Conservation (phyloP, 2,113 vertebrate genomes). For the Platichthys stellatus region DNA sequence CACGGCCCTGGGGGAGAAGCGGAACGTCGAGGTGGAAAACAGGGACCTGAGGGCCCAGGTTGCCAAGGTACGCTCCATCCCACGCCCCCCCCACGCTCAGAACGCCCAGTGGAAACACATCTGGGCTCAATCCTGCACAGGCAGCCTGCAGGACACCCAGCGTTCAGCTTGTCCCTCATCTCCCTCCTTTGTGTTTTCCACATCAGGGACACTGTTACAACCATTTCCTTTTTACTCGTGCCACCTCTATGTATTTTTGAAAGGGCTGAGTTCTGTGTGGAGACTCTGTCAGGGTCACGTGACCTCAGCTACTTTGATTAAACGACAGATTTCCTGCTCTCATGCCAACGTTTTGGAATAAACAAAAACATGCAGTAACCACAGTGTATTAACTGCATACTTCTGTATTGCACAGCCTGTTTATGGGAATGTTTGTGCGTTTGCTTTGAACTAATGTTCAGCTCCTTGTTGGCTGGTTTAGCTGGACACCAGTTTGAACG, state of each 20-base stretch:
- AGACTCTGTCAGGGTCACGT: not conserved
- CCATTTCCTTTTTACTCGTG: too few species aligned
- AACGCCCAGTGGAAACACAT: slow-evolving; percentile 46
- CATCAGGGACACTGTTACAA: not conserved
- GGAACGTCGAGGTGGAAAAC: slow-evolving; percentile 87
- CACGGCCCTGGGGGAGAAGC: slow-evolving; percentile 90
- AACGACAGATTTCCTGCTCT: not conserved
- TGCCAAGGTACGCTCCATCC: slow-evolving; percentile 85
- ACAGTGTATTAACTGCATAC: not conserved
- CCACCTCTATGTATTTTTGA: too few species aligned
- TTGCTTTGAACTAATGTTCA: not conserved
- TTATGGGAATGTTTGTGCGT: not conserved
- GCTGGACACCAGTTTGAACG: slow-evolving; percentile 85
- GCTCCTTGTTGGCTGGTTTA: slow-evolving; percentile 39
- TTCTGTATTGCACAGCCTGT: not conserved
- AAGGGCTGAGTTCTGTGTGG: not conserved
- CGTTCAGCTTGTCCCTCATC: not conserved
- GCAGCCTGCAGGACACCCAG: not conserved
- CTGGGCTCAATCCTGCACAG: slow-evolving; percentile 30
- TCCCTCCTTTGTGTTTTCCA: slow-evolving; percentile 6
- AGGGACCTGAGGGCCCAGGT: slow-evolving; percentile 87
- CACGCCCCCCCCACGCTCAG: not conserved
- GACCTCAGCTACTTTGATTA: slow-evolving; percentile 9
- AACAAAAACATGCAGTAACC: not conserved
- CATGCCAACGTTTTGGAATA: not conserved